Percentiles rank a stretch among this genome's conserved stretches.
These are phyloP conservation scores for Beris chalybata DNA, from an alignment of 2,888 invertebrate species.

Conservation along the genomic window DNA sequence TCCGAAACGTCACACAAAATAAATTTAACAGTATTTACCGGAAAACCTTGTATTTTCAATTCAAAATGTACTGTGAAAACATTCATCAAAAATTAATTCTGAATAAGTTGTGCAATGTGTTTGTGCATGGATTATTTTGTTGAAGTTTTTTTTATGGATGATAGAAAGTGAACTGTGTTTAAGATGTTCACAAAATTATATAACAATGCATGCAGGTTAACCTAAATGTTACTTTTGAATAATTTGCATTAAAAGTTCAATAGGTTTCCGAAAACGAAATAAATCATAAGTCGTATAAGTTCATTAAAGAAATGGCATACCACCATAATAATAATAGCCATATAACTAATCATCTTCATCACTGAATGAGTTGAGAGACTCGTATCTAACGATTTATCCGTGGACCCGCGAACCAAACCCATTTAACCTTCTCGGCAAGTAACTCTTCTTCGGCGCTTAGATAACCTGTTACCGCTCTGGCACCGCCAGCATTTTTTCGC, in stretches of 20 bases:
- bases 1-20: too few species aligned
- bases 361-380: constrained; percentile 18
- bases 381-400: background rate
- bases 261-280: constrained; percentile 24
- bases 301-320: constrained; percentile 26
- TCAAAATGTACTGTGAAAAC: too few species aligned
- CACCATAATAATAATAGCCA: constrained; percentile 22
- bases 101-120: too few species aligned
- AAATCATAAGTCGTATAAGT: constrained; percentile 5
- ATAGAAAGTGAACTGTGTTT: constrained; percentile 19
- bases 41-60: too few species aligned
- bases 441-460: constrained; percentile 20
- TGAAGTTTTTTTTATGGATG: background rate
- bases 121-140: too few species aligned
- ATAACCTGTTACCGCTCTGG: constrained; percentile 14
- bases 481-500: constrained; percentile 13
- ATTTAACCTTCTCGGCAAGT: constrained; percentile 19
- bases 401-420: constrained; percentile 14
- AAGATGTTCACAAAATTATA: constrained; percentile 13
- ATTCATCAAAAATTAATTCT: too few species aligned
- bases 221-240: constrained; percentile 20
- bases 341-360: constrained; percentile 13
- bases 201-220: constrained; percentile 7
- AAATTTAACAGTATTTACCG: too few species aligned
- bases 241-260: constrained; percentile 29